Percentiles rank a stretch among this genome's conserved stretches.
These are phyloP conservation scores for Cosmopolites sordidus DNA, from an alignment of 2,888 invertebrate genomes.

Conservation along the genomic window DNA sequence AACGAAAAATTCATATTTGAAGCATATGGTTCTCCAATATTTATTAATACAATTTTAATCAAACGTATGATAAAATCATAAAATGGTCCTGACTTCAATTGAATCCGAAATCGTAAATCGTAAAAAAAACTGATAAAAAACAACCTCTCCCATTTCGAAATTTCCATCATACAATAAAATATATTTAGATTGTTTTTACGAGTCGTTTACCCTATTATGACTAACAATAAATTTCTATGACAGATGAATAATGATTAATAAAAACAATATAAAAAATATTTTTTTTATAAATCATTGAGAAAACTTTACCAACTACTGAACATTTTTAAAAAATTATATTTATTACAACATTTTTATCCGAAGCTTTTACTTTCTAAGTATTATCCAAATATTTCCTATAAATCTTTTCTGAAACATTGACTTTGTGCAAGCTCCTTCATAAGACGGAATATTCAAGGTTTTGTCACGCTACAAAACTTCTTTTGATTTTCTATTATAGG, in stretches of 20 bases:
- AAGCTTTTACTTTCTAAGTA: neutral
- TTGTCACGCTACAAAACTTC: conserved; percentile 9
- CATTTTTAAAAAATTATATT: no score
- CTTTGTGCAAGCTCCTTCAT: neutral
- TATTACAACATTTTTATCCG: no score
- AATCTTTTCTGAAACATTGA: conserved; percentile 23
- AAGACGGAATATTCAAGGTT: neutral
- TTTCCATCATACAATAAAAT: neutral
- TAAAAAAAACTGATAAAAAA: neutral
- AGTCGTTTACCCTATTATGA: no score
- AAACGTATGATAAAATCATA: neutral
- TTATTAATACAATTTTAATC: neutral
- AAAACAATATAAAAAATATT: no score
- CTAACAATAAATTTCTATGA: no score
- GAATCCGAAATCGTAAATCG: neutral
- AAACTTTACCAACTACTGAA: no score
- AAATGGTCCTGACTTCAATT: neutral
- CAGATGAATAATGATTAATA: no score
- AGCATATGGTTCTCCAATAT: neutral
- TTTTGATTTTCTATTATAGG: conserved; percentile 17
- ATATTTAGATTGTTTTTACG: no score
- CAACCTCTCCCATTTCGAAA: neutral
- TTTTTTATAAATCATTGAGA: no score
- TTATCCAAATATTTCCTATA: neutral
- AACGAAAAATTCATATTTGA: neutral